Evolutionary conservation across 2,888 invertebrate species (phyloP), one percentile per base, ranked within the genome.

Genomic region (Liodrosophila aerea): DNA sequence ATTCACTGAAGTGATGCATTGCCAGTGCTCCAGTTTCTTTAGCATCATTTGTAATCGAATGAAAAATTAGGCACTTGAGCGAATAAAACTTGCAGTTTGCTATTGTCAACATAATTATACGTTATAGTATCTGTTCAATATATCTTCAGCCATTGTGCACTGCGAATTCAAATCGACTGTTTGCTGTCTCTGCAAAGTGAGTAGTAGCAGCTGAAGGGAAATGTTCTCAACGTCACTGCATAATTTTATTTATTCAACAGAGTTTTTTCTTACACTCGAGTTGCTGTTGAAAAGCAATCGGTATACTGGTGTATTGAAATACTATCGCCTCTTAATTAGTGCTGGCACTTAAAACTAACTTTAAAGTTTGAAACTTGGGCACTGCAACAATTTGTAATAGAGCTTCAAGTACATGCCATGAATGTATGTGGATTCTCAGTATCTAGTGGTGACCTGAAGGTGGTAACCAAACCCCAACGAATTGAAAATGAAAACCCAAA

Each of bases 41-140:
- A 43, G 52, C 37, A 65, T 57, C 50, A 61, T 53, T 51, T 65
- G 47, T 47, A 57, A 61, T 54, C 50, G 57, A 51, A 61, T 70
- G 61, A 52, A 50, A 56, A 27, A 57, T 65, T 57, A 37, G 56
- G 11, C 37, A 50, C 45, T 52, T 58, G 45, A 53, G 29, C 52
- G 40, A 53, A 49, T 44, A 34, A 11, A 61, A 41, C 45, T 27
- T 44, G 33, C 49, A 46, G 50, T 49, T 9, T 30, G n/a, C 16
- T 12, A 27, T 12, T 64, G 37, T 34, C 30, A 60, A 37, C 15
- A 37, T 54, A 64, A 64, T 69, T 64, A 54, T 47, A 58, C 44
- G 37, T 22, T 34, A 36, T 58, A n/a, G n/a, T n/a, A 22, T 44
- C 30, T 31, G 11, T 56, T 49, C 29, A 45, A 37, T 36, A 8